Conservation (phyloP, 1,140 invertebrate species). For the Whitmania pigra region DNA sequence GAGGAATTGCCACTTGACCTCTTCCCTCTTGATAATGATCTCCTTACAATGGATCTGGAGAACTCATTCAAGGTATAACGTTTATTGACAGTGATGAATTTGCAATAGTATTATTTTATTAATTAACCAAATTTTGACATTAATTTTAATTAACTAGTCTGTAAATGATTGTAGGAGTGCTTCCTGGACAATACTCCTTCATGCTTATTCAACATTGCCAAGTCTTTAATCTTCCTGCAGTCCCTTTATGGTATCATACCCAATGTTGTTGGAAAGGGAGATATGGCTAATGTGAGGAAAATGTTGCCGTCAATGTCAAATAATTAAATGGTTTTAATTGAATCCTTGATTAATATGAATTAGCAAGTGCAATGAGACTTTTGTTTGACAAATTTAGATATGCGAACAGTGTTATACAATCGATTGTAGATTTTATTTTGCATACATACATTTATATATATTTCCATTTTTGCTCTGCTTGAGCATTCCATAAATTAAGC, state of each 20-base stretch:
- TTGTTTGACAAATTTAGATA: too few relatives aligned
- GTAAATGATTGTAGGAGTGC: slow-evolving; percentile 52
- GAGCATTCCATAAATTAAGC: too few relatives aligned
- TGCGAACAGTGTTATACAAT: too few relatives aligned
- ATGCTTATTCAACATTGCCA: slow-evolving; percentile 71
- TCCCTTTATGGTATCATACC: slow-evolving; percentile 76
- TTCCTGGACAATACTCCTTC: slow-evolving; percentile 75
- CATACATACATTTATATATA: too few relatives aligned
- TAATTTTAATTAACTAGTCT: not conserved
- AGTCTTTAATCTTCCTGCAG: slow-evolving; percentile 71
- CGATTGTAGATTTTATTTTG: too few relatives aligned
- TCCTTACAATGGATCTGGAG: slow-evolving; percentile 79
- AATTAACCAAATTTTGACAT: not conserved
- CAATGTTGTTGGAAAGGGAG: slow-evolving; percentile 76
- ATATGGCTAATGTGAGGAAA: slow-evolving; percentile 54
- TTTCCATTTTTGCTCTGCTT: too few relatives aligned
- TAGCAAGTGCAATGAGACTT: too few relatives aligned
- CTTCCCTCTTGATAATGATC: slow-evolving; percentile 79
- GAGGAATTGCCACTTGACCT: slow-evolving; percentile 76
- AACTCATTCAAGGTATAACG: slow-evolving; percentile 52
- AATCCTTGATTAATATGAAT: too few relatives aligned
- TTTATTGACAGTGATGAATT: not conserved
- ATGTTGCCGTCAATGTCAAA: not conserved
- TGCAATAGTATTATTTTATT: too few relatives aligned
- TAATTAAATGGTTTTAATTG: too few relatives aligned